Evolutionary conservation across 2,797 vertebrate genomes (phyloP), one percentile per base, ranked within the genome.

Genomic region (Gallirallus australis): DNA sequence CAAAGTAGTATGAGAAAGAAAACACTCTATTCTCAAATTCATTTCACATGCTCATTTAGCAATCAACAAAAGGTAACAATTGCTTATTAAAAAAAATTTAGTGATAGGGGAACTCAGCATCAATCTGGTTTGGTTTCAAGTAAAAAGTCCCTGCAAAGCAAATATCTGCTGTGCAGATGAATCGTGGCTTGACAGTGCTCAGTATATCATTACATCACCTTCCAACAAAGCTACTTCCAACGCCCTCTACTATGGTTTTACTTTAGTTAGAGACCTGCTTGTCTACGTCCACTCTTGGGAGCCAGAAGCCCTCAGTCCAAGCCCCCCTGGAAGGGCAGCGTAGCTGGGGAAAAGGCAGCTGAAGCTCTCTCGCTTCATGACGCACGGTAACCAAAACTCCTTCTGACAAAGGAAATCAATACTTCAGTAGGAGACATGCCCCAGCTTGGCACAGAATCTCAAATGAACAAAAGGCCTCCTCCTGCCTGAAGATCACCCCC

Each of bases 361-460:
- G 17, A 91, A 77, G 31, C 37, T 9, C 81, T 40, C 90, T 60
- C 0, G 5, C 89, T 94, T 86, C 81, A 5, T 68, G 60, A 40
- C 0, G 2, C 91, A 64, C 9, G 6, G 82, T 20, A 66, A 83
- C 82, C 84, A 86, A 65, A 96, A 92, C 92, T 93, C 80, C 82
- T 94, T 8, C 90, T 80, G 94, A 90, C 94, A 96, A 47, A 96
- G 71, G 65, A 65, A 92, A 93, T 96, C 95, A 87, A 83, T 82
- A 28, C 64, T 14, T 59, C 80, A 53, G 72, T 1, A 27, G 6
- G 47, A 96, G 94, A 94, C 2, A 2, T 27, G 64, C 69, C 73
- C 61, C 30, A 78, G 82, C 83, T 63, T 54, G 88, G 91, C 94
- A 87, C n/a, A 59, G 80, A 40, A 70, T 61, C 65, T 47, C 83